Percentiles rank a stretch among this genome's conserved stretches.
Evolutionary conservation across 2,797 vertebrate genomes (phyloP).

Genomic region (Calcarius lapponicus): DNA sequence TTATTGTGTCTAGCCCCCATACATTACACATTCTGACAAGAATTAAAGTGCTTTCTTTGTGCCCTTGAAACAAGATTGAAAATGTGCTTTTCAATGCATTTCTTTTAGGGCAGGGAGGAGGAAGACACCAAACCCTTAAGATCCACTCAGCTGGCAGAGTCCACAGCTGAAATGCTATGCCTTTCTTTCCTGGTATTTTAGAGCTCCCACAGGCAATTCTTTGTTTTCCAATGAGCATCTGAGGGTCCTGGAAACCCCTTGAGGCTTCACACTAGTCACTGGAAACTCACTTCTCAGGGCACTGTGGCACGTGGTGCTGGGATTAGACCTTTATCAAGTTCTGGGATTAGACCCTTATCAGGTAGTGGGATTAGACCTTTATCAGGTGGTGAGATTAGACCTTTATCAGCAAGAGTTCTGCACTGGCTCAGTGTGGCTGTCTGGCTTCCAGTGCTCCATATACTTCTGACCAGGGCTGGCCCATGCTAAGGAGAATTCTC

Average conservation of each 20-base stretch:
- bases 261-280: background rate
- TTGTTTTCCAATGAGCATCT: background rate
- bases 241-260: background rate
- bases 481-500: rapidly evolving
- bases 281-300: background rate
- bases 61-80: background rate
- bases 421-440: background rate
- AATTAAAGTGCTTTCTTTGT: background rate
- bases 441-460: background rate
- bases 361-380: background rate
- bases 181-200: background rate
- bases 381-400: background rate
- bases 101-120: background rate
- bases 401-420: background rate
- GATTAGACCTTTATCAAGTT: background rate
- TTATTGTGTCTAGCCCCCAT: background rate
- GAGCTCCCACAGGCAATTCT: background rate
- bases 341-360: background rate
- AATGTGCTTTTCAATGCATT: background rate
- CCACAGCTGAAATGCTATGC: rapidly evolving
- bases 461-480: background rate
- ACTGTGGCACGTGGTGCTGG: rapidly evolving
- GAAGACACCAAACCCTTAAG: background rate
- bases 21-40: background rate
- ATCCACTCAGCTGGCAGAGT: background rate